Percentiles rank a stretch among this genome's conserved stretches.
Evolutionary conservation across 2,113 vertebrate species (phyloP).

Genomic region (Lutjanus erythropterus): DNA sequence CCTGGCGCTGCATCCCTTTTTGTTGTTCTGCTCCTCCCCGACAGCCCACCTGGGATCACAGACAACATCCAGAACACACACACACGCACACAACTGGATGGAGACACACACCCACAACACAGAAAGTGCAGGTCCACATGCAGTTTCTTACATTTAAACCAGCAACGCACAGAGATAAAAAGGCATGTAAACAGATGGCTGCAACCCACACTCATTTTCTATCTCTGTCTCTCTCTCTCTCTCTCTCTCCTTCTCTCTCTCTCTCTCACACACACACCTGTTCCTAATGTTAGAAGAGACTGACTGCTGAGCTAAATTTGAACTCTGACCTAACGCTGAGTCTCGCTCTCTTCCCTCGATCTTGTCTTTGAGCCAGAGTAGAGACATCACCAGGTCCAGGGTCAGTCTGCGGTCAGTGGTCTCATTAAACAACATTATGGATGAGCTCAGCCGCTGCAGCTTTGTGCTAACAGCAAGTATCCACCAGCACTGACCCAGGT

Average conservation of each 20-base stretch:
- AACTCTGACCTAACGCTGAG: neutral
- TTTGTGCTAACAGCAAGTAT: conserved; percentile 30
- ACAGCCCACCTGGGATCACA: conserved; percentile 76
- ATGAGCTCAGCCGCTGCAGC: neutral
- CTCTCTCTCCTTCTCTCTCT: too few relatives aligned
- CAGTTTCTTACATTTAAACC: neutral
- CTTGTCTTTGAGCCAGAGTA: neutral
- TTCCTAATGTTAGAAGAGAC: neutral
- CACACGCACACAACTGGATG: neutral
- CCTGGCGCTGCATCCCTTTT: conserved; percentile 60
- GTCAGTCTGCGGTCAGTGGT: conserved; percentile 15
- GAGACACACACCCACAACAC: neutral
- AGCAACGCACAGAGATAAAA: too few relatives aligned
- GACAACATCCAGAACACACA: conserved; percentile 46
- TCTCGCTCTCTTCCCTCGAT: neutral
- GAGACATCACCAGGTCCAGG: neutral
- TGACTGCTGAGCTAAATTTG: neutral
- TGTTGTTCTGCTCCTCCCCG: conserved; percentile 57
- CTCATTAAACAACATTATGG: conserved; percentile 15
- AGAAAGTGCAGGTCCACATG: neutral
- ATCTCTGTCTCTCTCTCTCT: too few relatives aligned
- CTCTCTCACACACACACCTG: too few relatives aligned
- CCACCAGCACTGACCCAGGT: neutral
- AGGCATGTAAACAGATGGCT: neutral
- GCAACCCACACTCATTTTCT: too few relatives aligned